phyloP scores from a whole-genome alignment of 2,797 vertebrate species.

The Tragelaphus oryx region DNA sequence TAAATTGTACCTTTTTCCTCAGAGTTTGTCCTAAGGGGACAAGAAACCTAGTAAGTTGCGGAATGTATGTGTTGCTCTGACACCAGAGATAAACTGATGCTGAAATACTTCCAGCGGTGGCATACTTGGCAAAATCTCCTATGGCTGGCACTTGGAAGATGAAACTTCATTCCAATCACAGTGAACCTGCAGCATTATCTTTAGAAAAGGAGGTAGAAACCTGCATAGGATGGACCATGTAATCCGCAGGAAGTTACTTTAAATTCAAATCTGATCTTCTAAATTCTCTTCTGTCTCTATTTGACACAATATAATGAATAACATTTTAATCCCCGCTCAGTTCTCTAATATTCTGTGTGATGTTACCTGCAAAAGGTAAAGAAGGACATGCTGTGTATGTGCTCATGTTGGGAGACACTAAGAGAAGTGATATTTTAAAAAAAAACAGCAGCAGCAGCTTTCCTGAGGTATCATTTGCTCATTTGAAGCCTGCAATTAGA shows the following conservation, averaged over 20 bases:
- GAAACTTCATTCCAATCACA: not conserved
- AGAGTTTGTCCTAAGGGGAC: not conserved
- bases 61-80: not conserved
- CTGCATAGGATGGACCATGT: not conserved
- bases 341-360: not conserved
- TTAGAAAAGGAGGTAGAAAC: not conserved
- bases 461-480: not conserved
- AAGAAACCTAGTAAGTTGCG: not conserved
- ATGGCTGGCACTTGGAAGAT: not conserved
- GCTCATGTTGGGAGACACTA: not conserved
- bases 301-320: not conserved
- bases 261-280: not conserved
- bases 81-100: not conserved
- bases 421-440: not conserved
- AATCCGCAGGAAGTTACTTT: too few species aligned
- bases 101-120: too few species aligned
- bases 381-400: accelerated
- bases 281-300: not conserved
- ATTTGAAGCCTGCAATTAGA: accelerated
- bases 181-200: not conserved
- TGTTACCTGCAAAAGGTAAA: too few species aligned
- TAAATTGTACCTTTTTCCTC: not conserved
- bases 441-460: not conserved
- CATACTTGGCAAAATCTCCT: accelerated
- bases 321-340: not conserved